Evolutionary conservation across 2,113 vertebrate genomes (phyloP).

Genomic region (Crotalus horridus): DNA sequence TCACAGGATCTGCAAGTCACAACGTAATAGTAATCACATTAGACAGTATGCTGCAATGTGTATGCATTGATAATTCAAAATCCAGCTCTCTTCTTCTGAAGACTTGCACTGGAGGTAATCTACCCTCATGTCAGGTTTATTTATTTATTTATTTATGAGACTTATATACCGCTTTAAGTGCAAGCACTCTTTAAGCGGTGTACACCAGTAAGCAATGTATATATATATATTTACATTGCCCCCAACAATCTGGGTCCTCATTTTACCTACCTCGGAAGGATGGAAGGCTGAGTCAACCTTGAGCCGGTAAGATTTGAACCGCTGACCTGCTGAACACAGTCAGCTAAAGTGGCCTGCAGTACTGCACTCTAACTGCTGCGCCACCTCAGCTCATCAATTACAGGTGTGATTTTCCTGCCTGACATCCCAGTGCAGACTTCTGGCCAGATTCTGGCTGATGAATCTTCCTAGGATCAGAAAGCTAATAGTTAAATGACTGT

Average conservation of each 20-base stretch:
- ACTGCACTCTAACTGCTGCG: too few relatives aligned
- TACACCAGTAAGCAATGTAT: too few relatives aligned
- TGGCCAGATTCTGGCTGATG: not conserved
- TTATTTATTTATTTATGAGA: too few relatives aligned
- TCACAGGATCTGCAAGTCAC: not conserved
- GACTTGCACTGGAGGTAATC: not conserved
- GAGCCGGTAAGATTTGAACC: too few relatives aligned
- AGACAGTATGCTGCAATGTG: not conserved
- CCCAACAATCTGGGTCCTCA: too few relatives aligned
- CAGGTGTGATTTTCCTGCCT: not conserved
- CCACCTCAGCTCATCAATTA: not conserved
- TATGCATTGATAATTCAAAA: not conserved
- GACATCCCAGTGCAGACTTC: not conserved
- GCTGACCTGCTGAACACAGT: too few relatives aligned
- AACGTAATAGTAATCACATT: not conserved
- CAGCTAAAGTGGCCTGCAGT: too few relatives aligned
- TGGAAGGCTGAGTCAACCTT: too few relatives aligned
- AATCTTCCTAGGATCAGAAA: not conserved
- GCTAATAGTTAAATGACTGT: not conserved
- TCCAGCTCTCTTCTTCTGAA: not conserved
- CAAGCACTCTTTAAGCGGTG: too few relatives aligned
- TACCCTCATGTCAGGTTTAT: not conserved
- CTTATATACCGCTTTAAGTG: too few relatives aligned
- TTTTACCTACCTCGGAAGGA: too few relatives aligned
- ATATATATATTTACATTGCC: too few relatives aligned